Conservation (phyloP, 1,140 invertebrate species). For the Drosophila sucinea region DNA sequence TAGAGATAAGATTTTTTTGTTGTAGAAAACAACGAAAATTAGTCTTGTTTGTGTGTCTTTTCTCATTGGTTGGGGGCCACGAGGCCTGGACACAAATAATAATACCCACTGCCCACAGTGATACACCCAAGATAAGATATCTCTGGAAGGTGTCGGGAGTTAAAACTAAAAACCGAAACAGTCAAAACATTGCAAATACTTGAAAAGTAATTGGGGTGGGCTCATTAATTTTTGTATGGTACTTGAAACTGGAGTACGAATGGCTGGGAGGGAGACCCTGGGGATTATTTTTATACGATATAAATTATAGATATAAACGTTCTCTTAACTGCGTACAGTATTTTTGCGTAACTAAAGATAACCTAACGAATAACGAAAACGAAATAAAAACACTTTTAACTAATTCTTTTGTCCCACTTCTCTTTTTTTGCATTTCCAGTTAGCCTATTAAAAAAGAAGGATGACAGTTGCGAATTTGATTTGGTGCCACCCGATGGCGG, state of each 20-base stretch:
- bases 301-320: background rate
- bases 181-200: conserved; percentile 31
- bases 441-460: conserved; percentile 67
- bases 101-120: conserved; percentile 1
- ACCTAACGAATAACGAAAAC: background rate
- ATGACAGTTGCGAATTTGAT: conserved; percentile 83
- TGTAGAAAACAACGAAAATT: background rate
- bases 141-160: conserved; percentile 1
- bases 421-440: conserved; percentile 41
- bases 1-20: conserved; percentile 8
- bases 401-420: background rate
- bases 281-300: background rate
- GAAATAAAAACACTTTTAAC: background rate
- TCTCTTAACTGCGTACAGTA: background rate
- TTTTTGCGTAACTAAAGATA: too few species aligned
- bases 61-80: conserved; percentile 1
- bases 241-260: conserved; percentile 1
- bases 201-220: conserved; percentile 24
- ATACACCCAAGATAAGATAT: conserved; percentile 12
- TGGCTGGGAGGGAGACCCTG: background rate
- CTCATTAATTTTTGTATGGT: conserved; percentile 24
- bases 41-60: conserved; percentile 7
- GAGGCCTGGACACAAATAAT: background rate
- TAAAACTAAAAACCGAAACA: conserved; percentile 10
- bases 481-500: conserved; percentile 87